Evolutionary conservation across 2,797 vertebrate species (phyloP), one percentile per base, ranked within the genome.

Genomic region (Catostomus latipinnis): DNA sequence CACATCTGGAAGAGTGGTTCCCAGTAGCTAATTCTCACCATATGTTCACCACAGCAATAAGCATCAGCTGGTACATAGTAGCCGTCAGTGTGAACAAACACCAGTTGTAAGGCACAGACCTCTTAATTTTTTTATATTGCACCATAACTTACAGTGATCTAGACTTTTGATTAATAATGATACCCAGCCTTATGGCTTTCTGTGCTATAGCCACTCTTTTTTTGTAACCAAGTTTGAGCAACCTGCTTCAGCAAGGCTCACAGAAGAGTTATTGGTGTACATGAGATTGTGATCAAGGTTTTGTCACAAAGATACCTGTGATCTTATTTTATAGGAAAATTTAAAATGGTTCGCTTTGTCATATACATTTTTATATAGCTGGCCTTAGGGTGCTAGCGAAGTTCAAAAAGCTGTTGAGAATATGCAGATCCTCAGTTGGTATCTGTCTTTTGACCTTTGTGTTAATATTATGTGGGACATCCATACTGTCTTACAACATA

Each of bases 21-120:
- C 63, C 83, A 34, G 83, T 82, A 86, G 86, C 83, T 85, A 85
- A 86, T 86, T 76, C 62, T 14, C 81, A 78, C 84, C 86, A 87
- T 81, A 82, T 87, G 83, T 80, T 74, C 81, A 81, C 52, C 54
- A 68, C 74, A 70, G 65, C 60, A 18, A 70, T 62, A 67, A 48
- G 58, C 77, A 74, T 77, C 76, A 80, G 53, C 66, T 71, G 69
- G 60, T 50, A 63, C 22, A 71, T 54, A 56, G 67, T 62, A 62
- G 18, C 8, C 49, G 52, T 34, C 34, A 34, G 34, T 34, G 34
- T 61, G 10, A 11, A 62, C 22, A 43, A 62, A 43, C 60, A 43
- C 5, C 22, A 12, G 18, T 12, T 12, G 10, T 62, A 12, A 62
- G 12, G 22, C 48, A 53, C 52, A 54, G 11, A 62, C 60, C 50